Evolutionary conservation across 1,140 invertebrate species (phyloP), one percentile per base, ranked within the genome.

Genomic region (Samia ricini): DNA sequence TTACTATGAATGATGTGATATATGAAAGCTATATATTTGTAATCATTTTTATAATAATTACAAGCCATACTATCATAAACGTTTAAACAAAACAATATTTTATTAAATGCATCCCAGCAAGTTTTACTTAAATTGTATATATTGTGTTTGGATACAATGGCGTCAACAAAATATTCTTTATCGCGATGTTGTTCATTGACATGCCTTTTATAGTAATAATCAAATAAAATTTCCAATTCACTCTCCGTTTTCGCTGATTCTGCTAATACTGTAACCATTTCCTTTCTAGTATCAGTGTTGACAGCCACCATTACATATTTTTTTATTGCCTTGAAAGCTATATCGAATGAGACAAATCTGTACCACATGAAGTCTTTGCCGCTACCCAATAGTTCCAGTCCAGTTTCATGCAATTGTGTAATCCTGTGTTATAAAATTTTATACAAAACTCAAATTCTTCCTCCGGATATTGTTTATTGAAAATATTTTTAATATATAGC

Each of bases 151-250:
- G 56, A 33, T 24, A 77, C 29, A 50, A 84, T 57, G 49, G 68
- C 61, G 6, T 74, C 56, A 36, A 87, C 54, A 55, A 85, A 84
- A 19, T 51, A 15, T 63, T 77, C 64, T 74, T 82, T 85, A 3
- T 56, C 49, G 15, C 55, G 23, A 50, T 52, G 63, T 12, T 10
- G 55, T 68, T 85, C 84, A 66, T 85, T 85, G 2, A 74, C 57
- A 70, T 80, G 76, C 64, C 77, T 74, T 3, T 83, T 66, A 61
- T 78, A 77, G 65, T 76, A 87, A 69, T 87, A 83, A 48, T 62
- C 63, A 0, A 84, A 67, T 2, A 84, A 33, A 15, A 54, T 74
- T 61, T 72, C 69, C 21, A 84, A 60, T 24, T 87, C 72, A 6
- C 55, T 29, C 55, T 83, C 61, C 55, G 61, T 72, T 64, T 68